Evolutionary conservation across 2,113 vertebrate species (phyloP).

Genomic region (Gallinago paraguaiae): DNA sequence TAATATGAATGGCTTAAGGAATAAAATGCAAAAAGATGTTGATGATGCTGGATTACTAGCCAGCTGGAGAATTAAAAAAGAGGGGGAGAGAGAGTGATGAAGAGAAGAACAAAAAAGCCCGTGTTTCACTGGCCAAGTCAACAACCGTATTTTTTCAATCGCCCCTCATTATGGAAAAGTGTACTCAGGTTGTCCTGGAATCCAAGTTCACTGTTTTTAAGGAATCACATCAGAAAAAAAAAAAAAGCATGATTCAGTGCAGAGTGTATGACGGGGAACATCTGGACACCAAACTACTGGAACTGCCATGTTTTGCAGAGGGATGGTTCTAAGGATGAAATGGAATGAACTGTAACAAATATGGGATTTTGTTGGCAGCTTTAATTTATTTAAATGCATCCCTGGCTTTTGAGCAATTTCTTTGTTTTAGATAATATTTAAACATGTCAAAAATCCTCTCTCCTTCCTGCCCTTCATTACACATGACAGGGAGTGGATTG

Average conservation of each 20-base stretch:
- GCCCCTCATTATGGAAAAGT: conserved; percentile 30
- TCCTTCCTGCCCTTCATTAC: background rate
- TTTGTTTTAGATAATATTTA: conserved; percentile 61
- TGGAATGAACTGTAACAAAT: conserved; percentile 30
- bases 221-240: conserved; percentile 9
- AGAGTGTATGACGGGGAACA: background rate
- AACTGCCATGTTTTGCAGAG: conserved; percentile 36
- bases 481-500: background rate
- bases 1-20: conserved; percentile 38
- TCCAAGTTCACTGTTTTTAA: conserved; percentile 36
- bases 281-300: conserved; percentile 50
- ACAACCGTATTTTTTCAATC: background rate
- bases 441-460: conserved; percentile 7
- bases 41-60: conserved; percentile 46
- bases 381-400: conserved; percentile 55
- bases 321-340: background rate
- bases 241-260: background rate
- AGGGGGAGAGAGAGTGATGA: background rate
- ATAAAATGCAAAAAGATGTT: conserved; percentile 67
- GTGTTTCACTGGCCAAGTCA: conserved; percentile 30
- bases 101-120: conserved; percentile 21
- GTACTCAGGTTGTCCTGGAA: conserved; percentile 45
- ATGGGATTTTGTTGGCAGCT: background rate
- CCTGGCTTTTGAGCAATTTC: conserved; percentile 38
- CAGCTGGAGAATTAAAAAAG: conserved; percentile 39